Evolutionary conservation across 1,140 invertebrate genomes (phyloP).

Genomic region (Aphaenogaster floridana): DNA sequence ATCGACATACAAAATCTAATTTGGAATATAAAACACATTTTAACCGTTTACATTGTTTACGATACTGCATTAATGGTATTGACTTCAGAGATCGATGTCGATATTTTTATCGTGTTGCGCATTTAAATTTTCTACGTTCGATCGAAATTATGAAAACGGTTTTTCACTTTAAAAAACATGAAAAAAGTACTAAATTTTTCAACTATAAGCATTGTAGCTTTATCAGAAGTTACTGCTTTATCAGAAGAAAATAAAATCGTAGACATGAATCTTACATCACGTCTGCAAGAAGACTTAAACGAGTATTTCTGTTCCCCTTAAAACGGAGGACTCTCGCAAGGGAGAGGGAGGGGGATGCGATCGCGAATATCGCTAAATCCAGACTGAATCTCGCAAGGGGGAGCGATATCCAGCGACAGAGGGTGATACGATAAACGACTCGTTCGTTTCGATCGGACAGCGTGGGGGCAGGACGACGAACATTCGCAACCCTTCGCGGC

Average conservation of each 20-base stretch:
- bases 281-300: not conserved
- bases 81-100: not conserved
- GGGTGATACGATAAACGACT: conserved; percentile 51
- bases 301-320: not conserved
- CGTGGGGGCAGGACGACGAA: conserved; percentile 11
- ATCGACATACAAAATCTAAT: not conserved
- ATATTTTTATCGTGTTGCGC: not conserved
- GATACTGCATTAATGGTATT: not conserved
- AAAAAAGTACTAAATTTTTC: not conserved
- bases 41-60: not conserved
- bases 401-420: not conserved
- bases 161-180: not conserved
- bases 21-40: not conserved
- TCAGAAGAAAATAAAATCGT: no score
- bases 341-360: not conserved
- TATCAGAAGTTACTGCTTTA: not conserved
- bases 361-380: conserved; percentile 40
- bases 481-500: conserved; percentile 27
- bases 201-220: not conserved
- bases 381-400: conserved; percentile 22
- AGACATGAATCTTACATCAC: not conserved
- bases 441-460: conserved; percentile 34
- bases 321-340: not conserved
- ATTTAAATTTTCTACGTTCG: not conserved
- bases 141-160: not conserved